These are phyloP conservation scores for Isaurus tuberculatus DNA, from an alignment of 92 coral and sea anemone genomes.

Conservation along the genomic window DNA sequence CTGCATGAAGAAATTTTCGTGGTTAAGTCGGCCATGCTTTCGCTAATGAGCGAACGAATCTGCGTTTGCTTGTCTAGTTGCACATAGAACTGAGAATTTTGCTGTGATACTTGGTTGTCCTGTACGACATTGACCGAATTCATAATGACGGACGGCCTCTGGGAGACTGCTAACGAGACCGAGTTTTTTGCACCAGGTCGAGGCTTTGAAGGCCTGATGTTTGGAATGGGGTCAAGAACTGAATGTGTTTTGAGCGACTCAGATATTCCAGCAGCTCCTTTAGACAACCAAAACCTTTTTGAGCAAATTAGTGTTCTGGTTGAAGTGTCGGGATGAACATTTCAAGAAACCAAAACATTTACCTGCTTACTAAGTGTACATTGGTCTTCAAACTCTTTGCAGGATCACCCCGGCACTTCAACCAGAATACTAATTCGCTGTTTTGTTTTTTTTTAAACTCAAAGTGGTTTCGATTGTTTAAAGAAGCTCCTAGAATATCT, in stretches of 20 bases:
- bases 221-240: not conserved
- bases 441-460: not conserved
- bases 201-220: not conserved
- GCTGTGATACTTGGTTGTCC: not conserved
- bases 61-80: too few species aligned
- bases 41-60: too few species aligned
- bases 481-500: not conserved
- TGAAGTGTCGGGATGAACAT: slow-evolving; percentile 9
- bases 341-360: slow-evolving; percentile 3
- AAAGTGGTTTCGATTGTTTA: slow-evolving; percentile 9
- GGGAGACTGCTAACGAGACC: too few species aligned
- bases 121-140: too few species aligned
- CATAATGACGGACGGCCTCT: too few species aligned
- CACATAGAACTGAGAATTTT: too few species aligned
- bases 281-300: slow-evolving; percentile 8
- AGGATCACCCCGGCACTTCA: not conserved
- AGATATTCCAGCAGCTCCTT: slow-evolving; percentile 7
- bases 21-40: too few species aligned
- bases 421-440: slow-evolving; percentile 8
- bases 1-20: too few species aligned
- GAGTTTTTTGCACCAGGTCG: too few species aligned
- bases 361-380: not conserved
- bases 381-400: slow-evolving; percentile 1
- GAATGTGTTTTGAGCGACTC: slow-evolving; percentile 7
- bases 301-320: slow-evolving; percentile 11